phyloP scores from a whole-genome alignment of 1,140 invertebrate species.

The Pachypeltis micranthus region DNA sequence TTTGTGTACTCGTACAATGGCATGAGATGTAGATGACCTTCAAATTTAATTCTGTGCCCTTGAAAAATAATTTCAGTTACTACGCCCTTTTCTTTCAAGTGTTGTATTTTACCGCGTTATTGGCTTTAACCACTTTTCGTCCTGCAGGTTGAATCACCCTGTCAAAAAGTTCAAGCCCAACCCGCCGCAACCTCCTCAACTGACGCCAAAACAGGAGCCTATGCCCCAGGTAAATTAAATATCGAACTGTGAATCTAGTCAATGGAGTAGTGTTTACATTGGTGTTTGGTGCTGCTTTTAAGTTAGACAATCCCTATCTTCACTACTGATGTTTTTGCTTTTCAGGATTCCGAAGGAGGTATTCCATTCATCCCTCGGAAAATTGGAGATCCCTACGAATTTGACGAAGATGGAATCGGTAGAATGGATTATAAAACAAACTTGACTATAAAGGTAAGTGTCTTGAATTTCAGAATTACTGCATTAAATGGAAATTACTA shows the following conservation, averaged over 20 bases:
- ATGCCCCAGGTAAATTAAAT: not conserved
- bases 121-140: slow-evolving; percentile 13
- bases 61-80: not conserved
- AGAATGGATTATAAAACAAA: slow-evolving; percentile 4
- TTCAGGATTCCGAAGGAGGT: slow-evolving; percentile 33
- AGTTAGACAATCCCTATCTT: too few species aligned
- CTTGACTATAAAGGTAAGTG: slow-evolving; percentile 35
- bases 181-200: slow-evolving; percentile 45
- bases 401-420: slow-evolving; percentile 43
- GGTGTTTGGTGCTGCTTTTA: too few species aligned
- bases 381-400: slow-evolving; percentile 55
- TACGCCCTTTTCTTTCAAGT: not conserved
- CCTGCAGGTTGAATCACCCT: slow-evolving; percentile 68
- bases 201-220: slow-evolving; percentile 25
- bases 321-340: slow-evolving; percentile 20
- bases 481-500: too few species aligned
- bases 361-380: slow-evolving; percentile 25
- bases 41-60: too few species aligned
- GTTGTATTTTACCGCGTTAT: not conserved
- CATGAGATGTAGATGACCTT: too few species aligned
- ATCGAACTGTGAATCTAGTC: too few species aligned
- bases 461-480: too few species aligned
- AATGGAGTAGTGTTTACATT: too few species aligned
- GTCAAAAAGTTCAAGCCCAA: slow-evolving; percentile 65
- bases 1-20: too few species aligned